phyloP scores from a whole-genome alignment of 2,113 vertebrate genomes.

The Oncorhynchus clarkii region DNA sequence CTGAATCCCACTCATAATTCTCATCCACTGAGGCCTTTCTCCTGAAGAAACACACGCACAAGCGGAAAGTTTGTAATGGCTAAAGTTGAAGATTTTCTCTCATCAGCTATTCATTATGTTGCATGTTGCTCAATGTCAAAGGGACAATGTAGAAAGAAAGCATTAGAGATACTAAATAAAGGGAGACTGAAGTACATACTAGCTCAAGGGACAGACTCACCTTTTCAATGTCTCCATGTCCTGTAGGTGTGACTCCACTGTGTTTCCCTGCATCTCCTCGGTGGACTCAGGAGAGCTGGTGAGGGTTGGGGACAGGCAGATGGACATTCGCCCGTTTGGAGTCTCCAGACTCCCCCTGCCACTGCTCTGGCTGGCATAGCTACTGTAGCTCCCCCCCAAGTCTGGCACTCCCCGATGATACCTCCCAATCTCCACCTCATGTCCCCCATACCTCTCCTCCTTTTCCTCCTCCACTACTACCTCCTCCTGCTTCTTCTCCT shows the following conservation, averaged over 20 bases:
- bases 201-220: slow-evolving; percentile 38
- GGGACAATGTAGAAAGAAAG: not conserved
- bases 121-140: not conserved
- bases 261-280: not conserved
- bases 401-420: slow-evolving; percentile 45
- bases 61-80: not conserved
- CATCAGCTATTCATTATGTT: not conserved
- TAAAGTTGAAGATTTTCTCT: not conserved
- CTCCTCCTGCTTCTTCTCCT: not conserved
- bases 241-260: slow-evolving; percentile 33
- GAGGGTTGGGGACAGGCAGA: slow-evolving; percentile 62
- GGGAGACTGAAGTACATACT: slow-evolving; percentile 37
- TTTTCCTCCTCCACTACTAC: slow-evolving; percentile 4
- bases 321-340: slow-evolving; percentile 52
- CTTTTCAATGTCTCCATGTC: slow-evolving; percentile 43
- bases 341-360: slow-evolving; percentile 76
- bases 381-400: slow-evolving; percentile 68
- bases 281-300: slow-evolving; percentile 55
- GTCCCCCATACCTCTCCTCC: no score
- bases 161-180: not conserved
- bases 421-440: slow-evolving; percentile 30
- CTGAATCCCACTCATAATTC: slow-evolving; percentile 77
- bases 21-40: slow-evolving; percentile 74
- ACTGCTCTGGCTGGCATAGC: slow-evolving; percentile 71
- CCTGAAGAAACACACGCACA: slow-evolving; percentile 30